phyloP scores from a whole-genome alignment of 2,888 invertebrate genomes.

The Agrilus mali region DNA sequence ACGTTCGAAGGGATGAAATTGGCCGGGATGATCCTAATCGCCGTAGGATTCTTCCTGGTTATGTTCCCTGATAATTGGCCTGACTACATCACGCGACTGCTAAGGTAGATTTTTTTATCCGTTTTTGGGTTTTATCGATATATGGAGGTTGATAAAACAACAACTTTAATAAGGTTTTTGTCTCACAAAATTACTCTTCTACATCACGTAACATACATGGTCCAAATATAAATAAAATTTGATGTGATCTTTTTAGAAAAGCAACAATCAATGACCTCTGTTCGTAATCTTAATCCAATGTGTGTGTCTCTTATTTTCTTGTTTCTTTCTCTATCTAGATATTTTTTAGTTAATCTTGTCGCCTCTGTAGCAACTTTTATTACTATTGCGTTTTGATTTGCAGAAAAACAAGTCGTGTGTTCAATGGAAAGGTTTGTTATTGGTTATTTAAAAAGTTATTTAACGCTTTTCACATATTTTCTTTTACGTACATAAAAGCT shows the following conservation, averaged over 20 bases:
- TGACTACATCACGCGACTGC: slow-evolving; percentile 78
- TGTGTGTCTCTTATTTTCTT: neutral
- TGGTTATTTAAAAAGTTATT: slow-evolving; percentile 5
- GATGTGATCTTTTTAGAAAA: neutral
- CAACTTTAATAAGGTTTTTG: neutral
- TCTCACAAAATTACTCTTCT: neutral
- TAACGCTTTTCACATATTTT: too few relatives aligned
- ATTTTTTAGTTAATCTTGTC: neutral
- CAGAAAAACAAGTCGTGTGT: slow-evolving; percentile 34
- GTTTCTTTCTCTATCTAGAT: too few relatives aligned
- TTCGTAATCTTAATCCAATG: neutral
- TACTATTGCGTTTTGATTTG: slow-evolving; percentile 26
- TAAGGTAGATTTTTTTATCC: slow-evolving; percentile 49
- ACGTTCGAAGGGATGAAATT: slow-evolving; percentile 90
- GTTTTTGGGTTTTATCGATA: too few relatives aligned
- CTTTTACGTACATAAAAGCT: too few relatives aligned
- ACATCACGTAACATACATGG: too few relatives aligned
- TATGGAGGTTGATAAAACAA: too few relatives aligned
- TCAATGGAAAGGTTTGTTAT: slow-evolving; percentile 35
- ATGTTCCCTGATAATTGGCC: slow-evolving; percentile 97
- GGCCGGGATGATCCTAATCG: slow-evolving; percentile 84
- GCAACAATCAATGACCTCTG: too few relatives aligned
- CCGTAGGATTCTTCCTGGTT: slow-evolving; percentile 83
- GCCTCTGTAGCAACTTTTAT: slow-evolving; percentile 2
- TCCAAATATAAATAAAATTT: too few relatives aligned